Base-by-base conservation (phyloP, 2,797 vertebrate species). In the Sternotherus odoratus region DNA sequence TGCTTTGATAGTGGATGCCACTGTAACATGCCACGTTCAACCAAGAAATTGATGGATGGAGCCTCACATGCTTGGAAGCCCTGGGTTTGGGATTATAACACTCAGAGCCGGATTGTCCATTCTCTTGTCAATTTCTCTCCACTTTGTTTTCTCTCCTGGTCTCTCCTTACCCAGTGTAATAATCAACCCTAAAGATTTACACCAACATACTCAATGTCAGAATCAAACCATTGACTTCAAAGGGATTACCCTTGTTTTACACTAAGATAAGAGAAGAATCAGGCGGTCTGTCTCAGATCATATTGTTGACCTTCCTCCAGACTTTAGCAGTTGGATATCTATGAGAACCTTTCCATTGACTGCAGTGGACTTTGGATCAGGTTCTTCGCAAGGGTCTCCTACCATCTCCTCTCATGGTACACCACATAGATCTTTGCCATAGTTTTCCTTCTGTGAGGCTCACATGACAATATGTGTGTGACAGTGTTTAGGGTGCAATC, bases 41-140 rank as follows among this genome's bases (percentile, higher is more conserved):
- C 81, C 23, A 56, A 89, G 33, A 75, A n/a, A 82, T 51, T 78
- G 30, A 16, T 77, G 36, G 5, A 28, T 57, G 77, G 94, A 92
- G 46, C 36, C 90, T 89, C 89, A 87, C 79, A 46, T 46, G 23
- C 75, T 82, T 90, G 51, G 83, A 95, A 93, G 30, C 66, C 48
- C 48, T 30, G n/a, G 0, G 0, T 1, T 88, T 72, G 77, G 30
- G 6, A 51, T 56, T 33, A 90, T 10, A 12, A 72, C 21, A 43
- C 39, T 43, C 24, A 72, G 21, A 11, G 69, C 36, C 43, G 13
- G 43, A 24, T 74, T 46, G 24, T 15, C 39, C 69, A 24, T 46
- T 74, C 17, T 66, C 60, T 66, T 36, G 4, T 36, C 8, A 66
- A 39, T 46, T 74, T 74, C 39, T 28, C 39, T 28, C 6, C 39